phyloP scores from a whole-genome alignment of 1,140 invertebrate genomes.

The Neocloeon triangulifer region DNA sequence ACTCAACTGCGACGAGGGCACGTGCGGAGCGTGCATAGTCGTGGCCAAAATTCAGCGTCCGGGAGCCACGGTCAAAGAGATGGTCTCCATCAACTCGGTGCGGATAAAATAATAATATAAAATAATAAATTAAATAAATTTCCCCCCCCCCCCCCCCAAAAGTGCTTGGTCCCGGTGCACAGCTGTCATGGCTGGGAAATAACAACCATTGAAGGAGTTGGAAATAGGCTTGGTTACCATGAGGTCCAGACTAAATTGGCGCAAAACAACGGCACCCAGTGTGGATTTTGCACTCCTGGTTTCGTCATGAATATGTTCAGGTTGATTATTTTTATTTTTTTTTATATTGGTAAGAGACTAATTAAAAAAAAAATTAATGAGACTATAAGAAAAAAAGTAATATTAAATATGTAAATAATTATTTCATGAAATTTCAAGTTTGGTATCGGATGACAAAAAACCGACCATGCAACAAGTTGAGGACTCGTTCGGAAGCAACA shows the following conservation, averaged over 20 bases:
- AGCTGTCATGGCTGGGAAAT: constrained; percentile 19
- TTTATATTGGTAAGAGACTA: too few species aligned
- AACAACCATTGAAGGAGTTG: constrained; percentile 21
- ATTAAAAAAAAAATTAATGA: too few species aligned
- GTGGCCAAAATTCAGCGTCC: constrained; percentile 28
- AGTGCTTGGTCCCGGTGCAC: constrained; percentile 20
- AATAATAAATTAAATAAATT: too few species aligned
- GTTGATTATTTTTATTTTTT: too few species aligned
- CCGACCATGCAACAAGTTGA: constrained; percentile 44
- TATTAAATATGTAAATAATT: too few species aligned
- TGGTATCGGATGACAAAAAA: constrained; percentile 14
- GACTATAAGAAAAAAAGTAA: too few species aligned
- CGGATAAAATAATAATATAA: too few species aligned
- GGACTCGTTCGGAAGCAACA: constrained; percentile 54
- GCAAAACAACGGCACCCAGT: constrained; percentile 13
- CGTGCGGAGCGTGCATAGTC: constrained; percentile 61
- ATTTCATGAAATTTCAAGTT: too few species aligned
- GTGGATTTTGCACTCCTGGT: constrained; percentile 20
- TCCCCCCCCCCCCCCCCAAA: too few species aligned
- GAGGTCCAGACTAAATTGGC: constrained; percentile 11
- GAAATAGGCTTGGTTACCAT: constrained; percentile 17
- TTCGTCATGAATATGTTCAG: constrained; percentile 22
- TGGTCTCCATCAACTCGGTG: constrained; percentile 52
- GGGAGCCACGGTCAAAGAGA: constrained; percentile 22
- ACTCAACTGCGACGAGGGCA: constrained; percentile 58